A percentile compares a stretch with the other conserved stretches of the same genome.
Evolutionary conservation across 2,113 vertebrate genomes (phyloP).

Genomic region (Eonycteris spelaea): DNA sequence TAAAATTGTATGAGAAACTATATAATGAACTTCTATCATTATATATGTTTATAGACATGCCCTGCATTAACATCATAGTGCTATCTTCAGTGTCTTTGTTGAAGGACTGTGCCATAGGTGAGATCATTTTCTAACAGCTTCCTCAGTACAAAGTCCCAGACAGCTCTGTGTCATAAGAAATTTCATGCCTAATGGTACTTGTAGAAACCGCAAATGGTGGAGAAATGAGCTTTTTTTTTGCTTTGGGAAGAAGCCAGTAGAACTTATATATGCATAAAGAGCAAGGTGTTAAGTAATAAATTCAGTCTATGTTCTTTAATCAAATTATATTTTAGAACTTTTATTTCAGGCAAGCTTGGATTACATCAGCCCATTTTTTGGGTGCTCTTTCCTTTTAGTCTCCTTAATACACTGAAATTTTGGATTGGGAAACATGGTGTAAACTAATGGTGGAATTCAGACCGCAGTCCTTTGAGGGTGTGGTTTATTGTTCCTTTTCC

Average conservation of each 20-base stretch:
- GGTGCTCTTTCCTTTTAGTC: slow-evolving; percentile 25
- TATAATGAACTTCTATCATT: background rate
- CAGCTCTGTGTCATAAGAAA: background rate
- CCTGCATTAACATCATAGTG: background rate
- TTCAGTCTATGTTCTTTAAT: background rate
- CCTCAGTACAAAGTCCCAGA: background rate
- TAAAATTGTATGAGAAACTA: background rate
- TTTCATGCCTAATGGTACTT: background rate
- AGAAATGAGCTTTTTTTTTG: background rate
- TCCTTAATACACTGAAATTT: slow-evolving; percentile 43
- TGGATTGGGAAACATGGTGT: slow-evolving; percentile 37
- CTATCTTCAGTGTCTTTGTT: background rate
- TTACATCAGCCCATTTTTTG: background rate
- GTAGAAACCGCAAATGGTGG: background rate
- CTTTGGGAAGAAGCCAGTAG: slow-evolving; percentile 10
- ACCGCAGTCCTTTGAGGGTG: slow-evolving; percentile 62
- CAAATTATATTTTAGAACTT: background rate
- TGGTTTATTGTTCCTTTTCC: slow-evolving; percentile 65
- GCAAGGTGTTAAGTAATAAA: background rate
- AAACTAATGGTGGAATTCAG: slow-evolving; percentile 57
- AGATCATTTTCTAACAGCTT: background rate
- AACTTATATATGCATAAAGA: background rate
- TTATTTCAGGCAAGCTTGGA: background rate
- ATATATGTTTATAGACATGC: background rate
- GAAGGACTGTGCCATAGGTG: background rate